Evolutionary conservation across 2,113 vertebrate genomes (phyloP), one percentile per base, ranked within the genome.

Genomic region (Ceyx margarethae): DNA sequence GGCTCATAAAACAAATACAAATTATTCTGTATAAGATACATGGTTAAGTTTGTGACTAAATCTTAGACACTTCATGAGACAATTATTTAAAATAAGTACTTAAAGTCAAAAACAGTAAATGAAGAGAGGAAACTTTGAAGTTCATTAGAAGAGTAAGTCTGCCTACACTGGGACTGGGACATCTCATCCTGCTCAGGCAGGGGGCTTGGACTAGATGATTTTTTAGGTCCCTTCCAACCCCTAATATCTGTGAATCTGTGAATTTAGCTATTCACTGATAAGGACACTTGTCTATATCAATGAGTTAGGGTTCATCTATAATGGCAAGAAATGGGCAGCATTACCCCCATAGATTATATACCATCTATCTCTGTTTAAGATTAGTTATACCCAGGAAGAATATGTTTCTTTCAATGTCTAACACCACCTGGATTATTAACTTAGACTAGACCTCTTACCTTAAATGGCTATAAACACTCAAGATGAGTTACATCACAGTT

Each of bases 221-320:
- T 37, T 37, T 37, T 37, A 37, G 37, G 37, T 37, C 37, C 37
- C 37, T 10, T 37, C 37, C 37, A 37, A 37, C 37, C 37, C 37
- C 37, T 37, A 37, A 37, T 37, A 37, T 37, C 37, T 37, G 37
- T 37, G 37, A 37, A 37, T 37, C 37, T 37, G 37, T 37, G 37
- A 37, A 16, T 78, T 78, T 67, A 67, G 9, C 19, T 78, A 12
- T 54, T 83, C 56, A 20, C 4, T 16, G 46, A 4, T 19, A 25
- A 45, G 5, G 11, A 81, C 25, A 28, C 5, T 45, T 5, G 0
- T 9, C 22, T 31, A 4, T n/a, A 33, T 2, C 11, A 28, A 7
- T 17, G 29, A 40, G 10, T 13, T 50, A 58, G 8, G 1, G 16
- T 21, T 51, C 25, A 14, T 40, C 53, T 43, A 22, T 8, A 85